These are phyloP conservation scores for Drosophila bifasciata DNA, from an alignment of 1,140 invertebrate species.

Conservation along the genomic window DNA sequence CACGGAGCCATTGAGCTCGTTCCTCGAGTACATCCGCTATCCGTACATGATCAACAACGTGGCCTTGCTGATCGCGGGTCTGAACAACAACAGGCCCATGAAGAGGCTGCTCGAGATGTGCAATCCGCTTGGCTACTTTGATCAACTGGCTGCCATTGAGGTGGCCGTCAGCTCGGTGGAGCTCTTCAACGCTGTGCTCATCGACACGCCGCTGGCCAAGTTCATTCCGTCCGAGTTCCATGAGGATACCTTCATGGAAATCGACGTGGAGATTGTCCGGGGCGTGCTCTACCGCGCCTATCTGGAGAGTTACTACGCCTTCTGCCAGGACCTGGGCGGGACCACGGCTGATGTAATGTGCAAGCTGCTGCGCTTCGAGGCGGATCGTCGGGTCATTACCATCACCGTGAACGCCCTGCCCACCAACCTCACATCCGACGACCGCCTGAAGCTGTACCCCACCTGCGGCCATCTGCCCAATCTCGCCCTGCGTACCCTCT, in stretches of 20 bases:
- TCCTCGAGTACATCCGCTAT: conserved; percentile 99
- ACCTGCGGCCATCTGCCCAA: conserved; percentile 97
- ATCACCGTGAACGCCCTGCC: conserved; percentile 99
- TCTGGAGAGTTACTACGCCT: conserved; percentile 98
- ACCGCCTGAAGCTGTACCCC: conserved; percentile 97
- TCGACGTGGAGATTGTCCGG: conserved; percentile 99
- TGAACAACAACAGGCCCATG: conserved; percentile 98
- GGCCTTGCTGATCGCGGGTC: conserved; percentile 99
- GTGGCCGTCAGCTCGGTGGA: conserved; percentile 98
- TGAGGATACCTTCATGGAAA: conserved; percentile 98
- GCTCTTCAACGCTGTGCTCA: conserved; percentile 99
- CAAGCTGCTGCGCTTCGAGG: conserved; percentile 99
- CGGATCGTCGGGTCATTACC: conserved; percentile 98
- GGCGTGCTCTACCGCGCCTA: conserved; percentile 99
- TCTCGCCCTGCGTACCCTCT: conserved; percentile 95
- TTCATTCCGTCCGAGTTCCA: conserved; percentile 99
- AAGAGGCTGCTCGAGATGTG: conserved; percentile 98
- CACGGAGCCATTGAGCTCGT: conserved; percentile 97
- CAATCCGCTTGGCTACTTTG: conserved; percentile 99
- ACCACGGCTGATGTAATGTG: conserved; percentile 99
- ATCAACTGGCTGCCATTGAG: conserved; percentile 99
- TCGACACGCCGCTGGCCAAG: conserved; percentile 98
- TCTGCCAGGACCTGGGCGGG: conserved; percentile 97
- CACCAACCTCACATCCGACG: conserved; percentile 95
- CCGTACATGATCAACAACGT: conserved; percentile 99